Evolutionary conservation across 2,888 invertebrate species (phyloP).

Genomic region (Heliconius charithonia): DNA sequence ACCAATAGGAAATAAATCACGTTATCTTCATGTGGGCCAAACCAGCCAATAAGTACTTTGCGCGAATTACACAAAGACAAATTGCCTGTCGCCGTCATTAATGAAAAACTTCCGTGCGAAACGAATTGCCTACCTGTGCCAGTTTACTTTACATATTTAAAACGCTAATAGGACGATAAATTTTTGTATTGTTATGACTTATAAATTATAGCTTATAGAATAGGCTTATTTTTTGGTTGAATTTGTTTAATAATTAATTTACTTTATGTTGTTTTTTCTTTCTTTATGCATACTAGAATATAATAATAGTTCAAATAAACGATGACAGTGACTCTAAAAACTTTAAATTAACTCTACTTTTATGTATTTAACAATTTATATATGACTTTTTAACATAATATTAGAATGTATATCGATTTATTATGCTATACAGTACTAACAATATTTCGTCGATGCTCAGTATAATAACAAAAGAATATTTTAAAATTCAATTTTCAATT

Average conservation of each 20-base stretch:
- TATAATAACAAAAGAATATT: conserved; percentile 15
- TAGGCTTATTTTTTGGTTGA: no score
- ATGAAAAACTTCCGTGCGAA: conserved; percentile 69
- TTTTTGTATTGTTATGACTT: background rate
- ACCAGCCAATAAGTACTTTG: conserved; percentile 79
- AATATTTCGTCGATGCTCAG: background rate
- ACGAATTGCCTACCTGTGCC: conserved; percentile 72
- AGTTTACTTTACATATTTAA: conserved; percentile 43
- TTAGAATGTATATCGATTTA: background rate
- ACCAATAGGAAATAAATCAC: conserved; percentile 66
- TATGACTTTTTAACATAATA: no score
- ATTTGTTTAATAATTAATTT: background rate
- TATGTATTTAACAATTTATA: no score
- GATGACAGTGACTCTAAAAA: no score
- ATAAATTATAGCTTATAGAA: background rate
- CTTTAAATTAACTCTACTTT: no score
- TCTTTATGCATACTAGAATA: background rate
- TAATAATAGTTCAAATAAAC: no score
- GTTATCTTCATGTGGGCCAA: conserved; percentile 65
- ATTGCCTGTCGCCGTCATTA: conserved; percentile 73
- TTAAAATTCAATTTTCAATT: conserved; percentile 14
- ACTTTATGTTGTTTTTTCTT: background rate
- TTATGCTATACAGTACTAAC: background rate
- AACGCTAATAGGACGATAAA: background rate
- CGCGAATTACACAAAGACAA: conserved; percentile 76